These are phyloP conservation scores for Dascillus cervinus DNA, from an alignment of 2,888 invertebrate genomes.

Conservation along the genomic window DNA sequence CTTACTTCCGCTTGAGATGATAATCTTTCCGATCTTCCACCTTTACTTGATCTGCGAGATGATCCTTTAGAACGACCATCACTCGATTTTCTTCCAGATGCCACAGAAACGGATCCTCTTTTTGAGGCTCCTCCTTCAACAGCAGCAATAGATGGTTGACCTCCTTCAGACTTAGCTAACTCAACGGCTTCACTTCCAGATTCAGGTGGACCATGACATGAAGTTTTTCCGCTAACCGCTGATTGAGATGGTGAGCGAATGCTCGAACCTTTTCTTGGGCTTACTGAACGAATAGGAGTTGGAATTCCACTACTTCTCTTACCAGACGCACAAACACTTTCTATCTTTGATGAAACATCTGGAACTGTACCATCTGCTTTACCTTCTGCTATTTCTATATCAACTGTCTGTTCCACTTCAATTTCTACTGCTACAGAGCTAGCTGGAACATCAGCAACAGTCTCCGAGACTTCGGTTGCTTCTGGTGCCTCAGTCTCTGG, in stretches of 20 bases:
- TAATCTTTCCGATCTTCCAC: slow-evolving; percentile 1
- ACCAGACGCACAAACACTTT: too few species aligned
- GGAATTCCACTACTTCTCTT: not conserved
- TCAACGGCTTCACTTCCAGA: not conserved
- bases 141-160: not conserved
- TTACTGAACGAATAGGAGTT: not conserved
- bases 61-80: too few species aligned
- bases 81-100: too few species aligned
- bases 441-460: too few species aligned
- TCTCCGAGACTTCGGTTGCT: too few species aligned
- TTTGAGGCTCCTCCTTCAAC: not conserved
- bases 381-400: not conserved
- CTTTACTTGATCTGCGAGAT: slow-evolving; percentile 1
- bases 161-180: too few species aligned
- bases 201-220: not conserved
- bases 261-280: not conserved
- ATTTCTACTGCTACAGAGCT: too few species aligned
- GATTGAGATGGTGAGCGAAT: too few species aligned
- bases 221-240: too few species aligned
- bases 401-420: not conserved
- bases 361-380: not conserved
- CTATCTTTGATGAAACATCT: too few species aligned
- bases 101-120: not conserved
- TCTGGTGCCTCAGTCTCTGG: too few species aligned
- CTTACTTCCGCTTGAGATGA: not conserved